These are phyloP conservation scores for Zaprionus davidi DNA, from an alignment of 1,140 invertebrate species.

Conservation along the genomic window DNA sequence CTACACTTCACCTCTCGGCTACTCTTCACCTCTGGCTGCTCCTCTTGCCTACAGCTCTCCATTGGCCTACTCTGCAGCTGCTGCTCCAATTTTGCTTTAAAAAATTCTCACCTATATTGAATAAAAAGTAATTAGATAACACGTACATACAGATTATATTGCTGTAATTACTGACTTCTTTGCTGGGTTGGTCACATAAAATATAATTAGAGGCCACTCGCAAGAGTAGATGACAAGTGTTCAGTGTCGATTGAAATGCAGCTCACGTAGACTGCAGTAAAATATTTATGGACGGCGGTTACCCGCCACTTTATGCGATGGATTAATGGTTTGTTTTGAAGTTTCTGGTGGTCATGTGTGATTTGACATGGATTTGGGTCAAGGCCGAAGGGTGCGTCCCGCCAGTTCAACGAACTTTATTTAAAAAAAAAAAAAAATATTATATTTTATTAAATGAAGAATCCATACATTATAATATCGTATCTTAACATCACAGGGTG, in stretches of 20 bases:
- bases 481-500: too few relatives aligned
- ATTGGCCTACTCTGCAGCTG: conserved; percentile 12
- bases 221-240: background rate
- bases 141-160: background rate
- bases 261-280: background rate
- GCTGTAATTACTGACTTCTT: background rate
- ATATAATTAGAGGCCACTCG: background rate
- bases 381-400: background rate
- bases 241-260: background rate
- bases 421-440: too few relatives aligned
- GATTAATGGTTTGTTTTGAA: conserved; percentile 3
- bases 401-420: background rate
- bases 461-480: too few relatives aligned
- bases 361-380: background rate
- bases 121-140: conserved; percentile 1
- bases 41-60: conserved; percentile 19
- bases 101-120: background rate
- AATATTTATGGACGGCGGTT: background rate
- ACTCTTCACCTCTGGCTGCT: conserved; percentile 22
- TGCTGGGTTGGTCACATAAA: background rate
- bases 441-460: too few relatives aligned
- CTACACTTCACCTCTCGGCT: conserved; percentile 39
- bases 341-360: background rate
- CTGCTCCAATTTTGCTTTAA: background rate
- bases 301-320: background rate